Evolutionary conservation across 2,888 invertebrate genomes (phyloP), one percentile per base, ranked within the genome.

Genomic region (Sesamia inferens): DNA sequence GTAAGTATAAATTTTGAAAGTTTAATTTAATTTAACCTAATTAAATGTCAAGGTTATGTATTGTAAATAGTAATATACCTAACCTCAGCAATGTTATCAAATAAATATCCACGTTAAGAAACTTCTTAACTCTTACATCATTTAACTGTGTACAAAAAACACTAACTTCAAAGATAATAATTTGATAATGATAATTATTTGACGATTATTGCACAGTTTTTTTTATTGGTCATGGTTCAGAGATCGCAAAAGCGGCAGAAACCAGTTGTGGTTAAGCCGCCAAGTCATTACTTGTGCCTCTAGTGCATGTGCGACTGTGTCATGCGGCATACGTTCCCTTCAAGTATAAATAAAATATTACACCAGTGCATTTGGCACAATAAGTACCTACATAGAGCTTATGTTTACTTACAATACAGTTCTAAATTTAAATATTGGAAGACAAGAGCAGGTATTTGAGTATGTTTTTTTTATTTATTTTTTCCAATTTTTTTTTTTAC

Each of bases 261-360:
- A 78, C 67, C 63, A 55, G 79, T 79, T 74, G 44, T 5, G n/a
- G 47, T 71, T 78, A 55, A 39, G 24, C 42, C 31, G 63, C 54
- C 61, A 39, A 42, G 54, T 65, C 19, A 48, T 44, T 65, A 62
- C 10, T 13, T 51, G 7, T 47, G 59, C 16, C 11, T 61, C 16
- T 76, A 84, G 84, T 84, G 39, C 76, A 74, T 75, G 69, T 78
- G 73, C 71, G 79, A 71, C 67, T 58, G 71, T 76, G 71, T 64
- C 39, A 42, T 42, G 39, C 68, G 61, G 51, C 66, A 64, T 69
- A 82, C 85, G 85, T 79, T 61, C 22, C 44, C 19, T 19, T 42
- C 47, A 55, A 31, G 42, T 44, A 22, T 39, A 67, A 54, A 44
- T 68, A 61, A 55, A 59, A 61, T 39, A 63, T 58, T 57, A 65